Base-by-base conservation (phyloP, 2,888 invertebrate species). In the Branchipolynoe longqiensis region DNA sequence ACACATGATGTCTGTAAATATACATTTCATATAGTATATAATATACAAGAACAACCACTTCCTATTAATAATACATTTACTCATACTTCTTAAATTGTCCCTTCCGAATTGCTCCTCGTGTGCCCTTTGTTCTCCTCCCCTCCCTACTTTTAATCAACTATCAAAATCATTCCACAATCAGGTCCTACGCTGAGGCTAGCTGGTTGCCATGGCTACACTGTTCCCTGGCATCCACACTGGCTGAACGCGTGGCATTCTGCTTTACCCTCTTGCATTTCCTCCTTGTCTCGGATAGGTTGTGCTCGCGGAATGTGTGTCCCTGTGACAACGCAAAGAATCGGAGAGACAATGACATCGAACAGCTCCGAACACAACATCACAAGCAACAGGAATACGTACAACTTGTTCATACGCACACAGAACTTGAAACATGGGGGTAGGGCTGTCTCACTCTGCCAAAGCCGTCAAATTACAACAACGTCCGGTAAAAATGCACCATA, bases 221-320 rank as follows among this genome's bases (percentile, higher is more conserved):
- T 33, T 22, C 69, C 69, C 33, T 69, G 69, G n/a, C 38, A 14
- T 33, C 69, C 36, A 69, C 36, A 38, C 38, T 33, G 69, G 69
- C 31, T 78, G 78, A 78, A 78, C 78, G 28, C 28, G 83, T 62
- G 83, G 83, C 73, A 31, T 25, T 62, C 69, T 84, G 64, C 58
- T 84, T 84, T 84, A 84, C 84, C 84, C 84, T 84, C 62, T 69
- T 64, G 84, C n/a, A 84, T 31, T 33, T 84, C 84, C 64, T 73
- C 84, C 33, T n/a, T 41, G 31, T 8, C 64, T 64, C 84, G 69
- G 54, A 84, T 41, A 48, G 64, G 54, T 38, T 69, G 48, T 84
- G 40, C 38, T 59, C 84, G 84, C 28, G 84, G 84, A 41, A 48
- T 84, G 84, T 82, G 82, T 31, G 84, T 14, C 25, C 84, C 84